Percentiles rank a stretch among this genome's conserved stretches.
Evolutionary conservation across 1,140 invertebrate genomes (phyloP).

Genomic region (Saxidomus purpurata): DNA sequence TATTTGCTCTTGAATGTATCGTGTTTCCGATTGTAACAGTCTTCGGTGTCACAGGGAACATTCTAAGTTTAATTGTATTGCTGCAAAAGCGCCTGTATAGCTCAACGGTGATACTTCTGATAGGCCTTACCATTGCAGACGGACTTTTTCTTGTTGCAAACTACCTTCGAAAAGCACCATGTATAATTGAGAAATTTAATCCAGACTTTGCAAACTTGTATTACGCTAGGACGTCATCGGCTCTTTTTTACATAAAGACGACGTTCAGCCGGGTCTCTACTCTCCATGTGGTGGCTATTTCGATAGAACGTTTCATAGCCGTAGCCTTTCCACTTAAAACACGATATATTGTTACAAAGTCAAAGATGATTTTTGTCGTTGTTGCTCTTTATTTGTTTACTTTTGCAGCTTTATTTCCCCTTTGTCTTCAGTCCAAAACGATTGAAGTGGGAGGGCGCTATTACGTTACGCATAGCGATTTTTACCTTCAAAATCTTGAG

Average conservation of each 20-base stretch:
- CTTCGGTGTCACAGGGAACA: slow-evolving; percentile 40
- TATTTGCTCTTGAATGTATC: background rate
- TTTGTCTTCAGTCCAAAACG: background rate
- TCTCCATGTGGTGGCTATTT: slow-evolving; percentile 57
- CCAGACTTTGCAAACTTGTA: background rate
- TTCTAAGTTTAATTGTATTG: slow-evolving; percentile 46
- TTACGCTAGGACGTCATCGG: background rate
- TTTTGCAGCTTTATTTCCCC: background rate
- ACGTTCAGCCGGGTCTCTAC: slow-evolving; percentile 48
- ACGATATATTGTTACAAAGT: background rate
- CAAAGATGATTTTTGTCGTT: background rate
- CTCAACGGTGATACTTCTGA: slow-evolving; percentile 19
- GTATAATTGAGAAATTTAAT: slow-evolving; percentile 59
- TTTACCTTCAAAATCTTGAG: too few species aligned
- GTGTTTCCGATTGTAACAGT: slow-evolving; percentile 50
- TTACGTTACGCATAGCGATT: background rate
- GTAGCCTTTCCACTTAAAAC: slow-evolving; percentile 62
- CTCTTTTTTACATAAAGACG: slow-evolving; percentile 51
- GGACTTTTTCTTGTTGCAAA: slow-evolving; percentile 48
- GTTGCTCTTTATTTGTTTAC: background rate
- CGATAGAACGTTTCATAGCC: slow-evolving; percentile 55
- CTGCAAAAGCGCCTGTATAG: background rate
- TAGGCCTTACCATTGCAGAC: slow-evolving; percentile 50
- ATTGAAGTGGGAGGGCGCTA: background rate
- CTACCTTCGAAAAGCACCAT: slow-evolving; percentile 40